Percentiles rank a stretch among this genome's conserved stretches.
Evolutionary conservation across 2,888 invertebrate genomes (phyloP).

Genomic region (Conops quadrifasciatus): DNA sequence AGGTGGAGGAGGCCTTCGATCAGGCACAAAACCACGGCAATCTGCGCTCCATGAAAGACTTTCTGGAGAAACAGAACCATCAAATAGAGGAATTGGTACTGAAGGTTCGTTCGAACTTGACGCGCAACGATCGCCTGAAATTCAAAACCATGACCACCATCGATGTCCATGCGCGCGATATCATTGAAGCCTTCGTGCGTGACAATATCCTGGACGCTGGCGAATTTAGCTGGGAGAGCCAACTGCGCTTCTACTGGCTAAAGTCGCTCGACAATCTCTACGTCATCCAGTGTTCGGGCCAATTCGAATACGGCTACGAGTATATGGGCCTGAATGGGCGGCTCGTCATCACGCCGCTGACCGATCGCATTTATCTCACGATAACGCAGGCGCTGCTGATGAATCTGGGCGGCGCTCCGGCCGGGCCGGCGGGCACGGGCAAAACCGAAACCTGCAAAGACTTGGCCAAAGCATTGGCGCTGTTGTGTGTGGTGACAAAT

Average conservation of each 20-base stretch:
- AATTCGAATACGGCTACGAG: conserved; percentile 93
- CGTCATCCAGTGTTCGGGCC: conserved; percentile 83
- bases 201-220: conserved; percentile 83
- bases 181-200: conserved; percentile 82
- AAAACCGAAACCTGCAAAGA: conserved; percentile 94
- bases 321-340: conserved; percentile 94
- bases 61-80: conserved; percentile 76
- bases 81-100: conserved; percentile 87
- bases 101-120: conserved; percentile 74
- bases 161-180: conserved; percentile 91
- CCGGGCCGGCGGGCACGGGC: conserved; percentile 70
- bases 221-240: conserved; percentile 95
- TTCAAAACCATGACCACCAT: conserved; percentile 89
- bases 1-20: conserved; percentile 88
- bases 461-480: conserved; percentile 86
- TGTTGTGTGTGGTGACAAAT: conserved; percentile 86
- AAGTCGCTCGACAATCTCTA: conserved; percentile 81
- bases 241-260: conserved; percentile 91
- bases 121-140: conserved; percentile 84
- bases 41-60: conserved; percentile 91
- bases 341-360: conserved; percentile 89
- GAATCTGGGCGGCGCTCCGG: conserved; percentile 91
- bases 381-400: conserved; percentile 92
- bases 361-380: conserved; percentile 91
- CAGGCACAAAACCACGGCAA: conserved; percentile 73